A percentile compares a stretch with the other conserved stretches of the same genome.
phyloP scores from a whole-genome alignment of 2,113 vertebrate species.

The Panurus biarmicus region DNA sequence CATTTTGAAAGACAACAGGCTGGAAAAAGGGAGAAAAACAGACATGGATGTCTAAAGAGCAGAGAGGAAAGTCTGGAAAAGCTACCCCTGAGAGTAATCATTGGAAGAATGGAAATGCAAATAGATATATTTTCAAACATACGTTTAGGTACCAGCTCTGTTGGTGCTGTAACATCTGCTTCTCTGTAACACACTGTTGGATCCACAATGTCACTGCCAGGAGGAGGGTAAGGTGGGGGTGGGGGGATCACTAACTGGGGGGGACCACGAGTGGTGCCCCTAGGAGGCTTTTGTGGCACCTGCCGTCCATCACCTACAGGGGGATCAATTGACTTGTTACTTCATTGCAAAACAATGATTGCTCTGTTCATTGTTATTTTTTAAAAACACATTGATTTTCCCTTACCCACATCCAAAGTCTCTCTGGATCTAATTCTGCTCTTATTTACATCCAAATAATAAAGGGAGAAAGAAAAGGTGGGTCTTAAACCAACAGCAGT shows the following conservation, averaged over 20 bases:
- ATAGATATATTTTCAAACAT: conserved; percentile 60
- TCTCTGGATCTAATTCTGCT: background rate
- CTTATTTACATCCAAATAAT: background rate
- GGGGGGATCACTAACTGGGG: conserved; percentile 76
- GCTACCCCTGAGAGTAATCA: background rate
- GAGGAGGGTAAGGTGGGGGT: conserved; percentile 77
- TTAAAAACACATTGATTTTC: background rate
- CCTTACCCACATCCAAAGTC: background rate
- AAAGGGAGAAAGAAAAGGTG: background rate
- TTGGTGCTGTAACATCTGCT: conserved; percentile 63
- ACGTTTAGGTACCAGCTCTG: conserved; percentile 72
- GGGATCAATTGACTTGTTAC: conserved; percentile 67
- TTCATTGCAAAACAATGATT: background rate
- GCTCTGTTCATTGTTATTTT: background rate
- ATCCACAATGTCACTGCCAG: conserved; percentile 63
- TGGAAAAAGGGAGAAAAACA: background rate
- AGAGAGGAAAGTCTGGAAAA: conserved; percentile 62
- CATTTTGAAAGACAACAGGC: conserved; percentile 12
- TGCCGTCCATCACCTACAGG: conserved; percentile 75
- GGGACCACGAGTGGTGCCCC: conserved; percentile 65
- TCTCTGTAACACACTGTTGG: conserved; percentile 54
- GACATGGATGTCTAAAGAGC: background rate
- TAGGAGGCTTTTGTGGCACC: conserved; percentile 78
- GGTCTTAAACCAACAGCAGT: background rate
- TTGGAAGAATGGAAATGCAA: background rate